phyloP scores from a whole-genome alignment of 1,140 invertebrate species.

The Cyphomyrmex costatus region DNA sequence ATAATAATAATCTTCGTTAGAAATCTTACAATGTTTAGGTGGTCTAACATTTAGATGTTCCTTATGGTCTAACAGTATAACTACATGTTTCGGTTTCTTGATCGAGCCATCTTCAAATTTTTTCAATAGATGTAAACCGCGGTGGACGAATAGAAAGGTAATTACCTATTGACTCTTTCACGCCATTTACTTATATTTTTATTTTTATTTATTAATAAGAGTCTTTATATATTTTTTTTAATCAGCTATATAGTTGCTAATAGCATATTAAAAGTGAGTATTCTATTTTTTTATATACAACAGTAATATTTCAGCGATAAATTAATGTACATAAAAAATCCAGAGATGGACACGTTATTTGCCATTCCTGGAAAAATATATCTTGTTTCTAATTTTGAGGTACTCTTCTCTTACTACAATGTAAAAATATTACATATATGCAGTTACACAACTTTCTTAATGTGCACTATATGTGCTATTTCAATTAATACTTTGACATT shows the following conservation, averaged over 20 bases:
- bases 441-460: conserved; percentile 14
- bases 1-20: no score
- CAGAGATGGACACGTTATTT: neutral
- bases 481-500: neutral
- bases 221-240: no score
- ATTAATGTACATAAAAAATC: conserved; percentile 4
- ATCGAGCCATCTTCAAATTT: no score
- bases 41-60: no score
- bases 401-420: neutral
- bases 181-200: no score
- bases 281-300: conserved; percentile 8
- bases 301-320: neutral
- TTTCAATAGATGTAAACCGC: no score
- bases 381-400: neutral
- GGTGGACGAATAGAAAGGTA: no score
- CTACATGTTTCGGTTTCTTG: no score
- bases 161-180: no score
- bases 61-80: no score
- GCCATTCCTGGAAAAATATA: neutral
- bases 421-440: conserved; percentile 24
- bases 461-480: neutral
- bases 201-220: no score
- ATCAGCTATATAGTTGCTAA: neutral
- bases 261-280: neutral
- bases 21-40: no score